A percentile compares a stretch with the other conserved stretches of the same genome.
Evolutionary conservation across 2,113 vertebrate genomes (phyloP).

Genomic region (Nannobrachium achirus): DNA sequence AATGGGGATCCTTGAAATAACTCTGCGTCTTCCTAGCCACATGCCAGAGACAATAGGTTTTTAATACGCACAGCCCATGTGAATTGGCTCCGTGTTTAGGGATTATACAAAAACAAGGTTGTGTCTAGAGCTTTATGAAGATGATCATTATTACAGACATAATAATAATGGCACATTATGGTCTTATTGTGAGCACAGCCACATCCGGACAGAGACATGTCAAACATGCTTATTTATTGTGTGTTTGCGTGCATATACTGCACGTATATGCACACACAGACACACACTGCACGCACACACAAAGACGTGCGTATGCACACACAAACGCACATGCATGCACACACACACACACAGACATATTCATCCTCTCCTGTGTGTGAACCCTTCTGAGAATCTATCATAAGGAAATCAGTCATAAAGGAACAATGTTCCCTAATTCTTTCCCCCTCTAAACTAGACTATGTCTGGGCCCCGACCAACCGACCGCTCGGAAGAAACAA

Average conservation of each 20-base stretch:
- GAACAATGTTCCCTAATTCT: constrained; percentile 7
- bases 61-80: neutral
- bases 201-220: neutral
- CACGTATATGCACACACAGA: neutral
- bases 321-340: neutral
- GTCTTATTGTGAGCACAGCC: neutral
- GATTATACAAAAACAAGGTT: constrained; percentile 15
- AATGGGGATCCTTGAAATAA: constrained; percentile 2
- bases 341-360: neutral
- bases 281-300: neutral
- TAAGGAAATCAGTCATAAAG: neutral
- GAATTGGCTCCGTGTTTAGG: neutral
- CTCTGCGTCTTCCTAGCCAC: constrained; percentile 11
- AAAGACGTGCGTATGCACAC: too few species aligned
- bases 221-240: neutral
- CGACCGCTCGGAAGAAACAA: neutral
- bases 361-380: neutral
- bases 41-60: constrained; percentile 15
- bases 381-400: constrained; percentile 4
- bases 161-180: neutral
- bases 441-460: constrained; percentile 1
- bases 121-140: constrained; percentile 8
- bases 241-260: neutral
- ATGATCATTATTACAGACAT: neutral
- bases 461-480: neutral